Evolutionary conservation across 2,113 vertebrate genomes (phyloP).

Genomic region (Oenanthe melanoleuca): DNA sequence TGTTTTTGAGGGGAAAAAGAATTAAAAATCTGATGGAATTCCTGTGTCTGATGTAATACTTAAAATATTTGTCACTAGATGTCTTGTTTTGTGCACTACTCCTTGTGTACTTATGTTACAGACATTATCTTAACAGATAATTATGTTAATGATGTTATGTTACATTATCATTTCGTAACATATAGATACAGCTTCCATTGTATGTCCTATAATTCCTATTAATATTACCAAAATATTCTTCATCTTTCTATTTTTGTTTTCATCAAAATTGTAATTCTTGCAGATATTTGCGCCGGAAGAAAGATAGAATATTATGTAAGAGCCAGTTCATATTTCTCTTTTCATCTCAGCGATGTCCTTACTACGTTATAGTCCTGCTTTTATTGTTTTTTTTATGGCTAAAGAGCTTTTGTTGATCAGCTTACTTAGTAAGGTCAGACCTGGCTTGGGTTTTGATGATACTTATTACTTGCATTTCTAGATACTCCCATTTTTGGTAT

Average conservation of each 20-base stretch:
- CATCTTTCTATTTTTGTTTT: background rate
- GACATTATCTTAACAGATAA: background rate
- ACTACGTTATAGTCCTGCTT: background rate
- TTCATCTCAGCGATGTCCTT: background rate
- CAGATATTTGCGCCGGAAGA: background rate
- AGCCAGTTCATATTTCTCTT: background rate
- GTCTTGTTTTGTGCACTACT: background rate
- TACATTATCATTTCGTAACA: background rate
- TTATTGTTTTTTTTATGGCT: background rate
- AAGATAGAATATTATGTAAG: background rate
- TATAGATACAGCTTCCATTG: background rate
- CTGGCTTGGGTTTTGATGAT: background rate
- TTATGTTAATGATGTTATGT: background rate
- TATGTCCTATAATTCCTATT: background rate
- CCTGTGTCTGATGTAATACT: background rate
- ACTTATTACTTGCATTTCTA: background rate
- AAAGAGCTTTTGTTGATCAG: background rate
- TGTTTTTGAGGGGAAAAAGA: background rate
- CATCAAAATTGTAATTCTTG: background rate
- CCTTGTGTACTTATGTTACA: background rate
- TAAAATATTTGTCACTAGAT: background rate
- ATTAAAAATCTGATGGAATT: background rate
- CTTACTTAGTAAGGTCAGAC: background rate
- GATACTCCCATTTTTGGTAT: background rate
- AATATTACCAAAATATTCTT: background rate